These are phyloP conservation scores for Heliornis fulica DNA, from an alignment of 2,113 vertebrate genomes.

Conservation along the genomic window DNA sequence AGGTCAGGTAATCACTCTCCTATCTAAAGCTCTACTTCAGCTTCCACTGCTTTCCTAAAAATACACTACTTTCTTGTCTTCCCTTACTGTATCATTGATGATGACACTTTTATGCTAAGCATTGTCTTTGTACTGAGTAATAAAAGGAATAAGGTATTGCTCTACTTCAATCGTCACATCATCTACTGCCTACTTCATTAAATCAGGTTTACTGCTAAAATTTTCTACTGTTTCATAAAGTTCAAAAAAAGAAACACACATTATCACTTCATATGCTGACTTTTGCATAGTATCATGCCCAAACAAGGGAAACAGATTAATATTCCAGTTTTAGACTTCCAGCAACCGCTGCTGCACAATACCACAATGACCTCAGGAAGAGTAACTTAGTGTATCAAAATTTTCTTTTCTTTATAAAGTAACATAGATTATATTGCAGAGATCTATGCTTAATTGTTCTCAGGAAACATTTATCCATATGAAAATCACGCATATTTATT, in stretches of 20 bases:
- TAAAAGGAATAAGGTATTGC: background rate
- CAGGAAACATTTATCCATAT: background rate
- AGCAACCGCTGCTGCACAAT: background rate
- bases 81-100: background rate
- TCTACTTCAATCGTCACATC: background rate
- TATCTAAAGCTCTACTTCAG: background rate
- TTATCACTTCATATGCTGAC: background rate
- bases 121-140: background rate
- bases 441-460: background rate
- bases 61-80: background rate
- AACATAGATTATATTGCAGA: background rate
- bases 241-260: background rate
- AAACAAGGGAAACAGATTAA: background rate
- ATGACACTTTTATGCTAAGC: background rate
- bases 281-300: background rate
- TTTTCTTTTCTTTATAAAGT: background rate
- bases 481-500: background rate
- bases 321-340: background rate
- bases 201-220: background rate
- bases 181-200: background rate
- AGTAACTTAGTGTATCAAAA: background rate
- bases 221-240: background rate
- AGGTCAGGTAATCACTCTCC: background rate
- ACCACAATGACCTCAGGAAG: background rate
- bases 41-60: background rate